Evolutionary conservation across 2,113 vertebrate species (phyloP).

Genomic region (Calidris pugnax): DNA sequence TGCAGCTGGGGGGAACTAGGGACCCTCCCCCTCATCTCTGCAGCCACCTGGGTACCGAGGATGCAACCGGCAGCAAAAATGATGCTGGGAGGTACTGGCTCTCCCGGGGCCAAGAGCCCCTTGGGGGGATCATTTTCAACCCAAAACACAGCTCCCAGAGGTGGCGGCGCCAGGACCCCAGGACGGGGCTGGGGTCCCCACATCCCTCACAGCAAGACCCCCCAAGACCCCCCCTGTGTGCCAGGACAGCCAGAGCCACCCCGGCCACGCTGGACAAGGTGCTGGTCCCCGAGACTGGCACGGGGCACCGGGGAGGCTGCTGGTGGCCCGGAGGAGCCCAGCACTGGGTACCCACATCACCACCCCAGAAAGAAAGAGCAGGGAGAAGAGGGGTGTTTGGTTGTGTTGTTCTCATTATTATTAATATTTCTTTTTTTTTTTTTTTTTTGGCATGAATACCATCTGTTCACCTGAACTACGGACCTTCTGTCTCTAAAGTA

Average conservation of each 20-base stretch:
- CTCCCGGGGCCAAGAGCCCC: neutral
- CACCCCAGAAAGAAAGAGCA: constrained; percentile 39
- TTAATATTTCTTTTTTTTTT: neutral
- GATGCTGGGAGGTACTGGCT: neutral
- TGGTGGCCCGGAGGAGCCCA: neutral
- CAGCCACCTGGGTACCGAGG: neutral
- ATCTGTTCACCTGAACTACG: constrained; percentile 60
- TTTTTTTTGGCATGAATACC: constrained; percentile 63
- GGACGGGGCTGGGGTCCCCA: neutral
- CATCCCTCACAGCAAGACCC: fast-evolving
- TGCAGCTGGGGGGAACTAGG: neutral
- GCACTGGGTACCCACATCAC: neutral
- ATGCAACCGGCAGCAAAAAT: neutral
- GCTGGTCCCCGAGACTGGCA: neutral
- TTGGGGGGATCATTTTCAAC: neutral
- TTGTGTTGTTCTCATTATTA: constrained; percentile 48
- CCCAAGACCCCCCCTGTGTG: fast-evolving
- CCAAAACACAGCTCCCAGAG: neutral
- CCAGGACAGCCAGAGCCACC: constrained; percentile 4
- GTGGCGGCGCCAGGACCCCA: neutral
- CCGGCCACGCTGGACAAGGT: neutral
- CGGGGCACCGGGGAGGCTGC: neutral
- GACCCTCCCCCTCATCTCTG: neutral
- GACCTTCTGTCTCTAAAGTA: constrained; percentile 38
- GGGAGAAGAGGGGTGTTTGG: constrained; percentile 53